Conservation (phyloP, 2,797 vertebrate species). For the Limosa lapponica region DNA sequence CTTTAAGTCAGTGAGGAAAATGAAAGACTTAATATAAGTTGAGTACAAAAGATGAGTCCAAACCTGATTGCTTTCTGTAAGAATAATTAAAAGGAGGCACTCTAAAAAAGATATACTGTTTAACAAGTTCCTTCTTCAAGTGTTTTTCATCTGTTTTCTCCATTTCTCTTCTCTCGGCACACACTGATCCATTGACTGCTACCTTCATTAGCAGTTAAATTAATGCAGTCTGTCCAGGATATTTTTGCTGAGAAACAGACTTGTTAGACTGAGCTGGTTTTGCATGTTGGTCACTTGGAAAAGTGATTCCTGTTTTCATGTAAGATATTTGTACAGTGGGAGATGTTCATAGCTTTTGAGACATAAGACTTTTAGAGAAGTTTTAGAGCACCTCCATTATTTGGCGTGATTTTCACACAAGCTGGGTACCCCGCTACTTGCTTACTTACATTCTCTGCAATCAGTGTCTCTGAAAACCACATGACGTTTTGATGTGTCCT, state of each 20-base stretch:
- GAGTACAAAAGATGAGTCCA: slow-evolving; percentile 51
- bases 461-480: background rate
- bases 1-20: slow-evolving; percentile 58
- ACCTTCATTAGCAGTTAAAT: background rate
- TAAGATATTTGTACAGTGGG: background rate
- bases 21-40: slow-evolving; percentile 61
- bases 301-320: background rate
- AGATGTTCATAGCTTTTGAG: background rate
- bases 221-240: background rate
- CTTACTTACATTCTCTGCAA: background rate
- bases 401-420: background rate
- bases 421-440: background rate
- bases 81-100: slow-evolving; percentile 49
- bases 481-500: background rate
- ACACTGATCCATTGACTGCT: background rate
- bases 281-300: background rate
- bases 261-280: background rate
- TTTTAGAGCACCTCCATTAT: background rate
- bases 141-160: slow-evolving; percentile 16
- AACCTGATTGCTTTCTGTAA: slow-evolving; percentile 49
- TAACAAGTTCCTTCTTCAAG: slow-evolving; percentile 33
- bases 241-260: background rate
- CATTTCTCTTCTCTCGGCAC: background rate
- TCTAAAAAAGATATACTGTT: slow-evolving; percentile 13
- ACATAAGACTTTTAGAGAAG: background rate